Percentiles rank a stretch among this genome's conserved stretches.
Conservation (phyloP, 2,113 vertebrate genomes). For the Lipophrys pholis region DNA sequence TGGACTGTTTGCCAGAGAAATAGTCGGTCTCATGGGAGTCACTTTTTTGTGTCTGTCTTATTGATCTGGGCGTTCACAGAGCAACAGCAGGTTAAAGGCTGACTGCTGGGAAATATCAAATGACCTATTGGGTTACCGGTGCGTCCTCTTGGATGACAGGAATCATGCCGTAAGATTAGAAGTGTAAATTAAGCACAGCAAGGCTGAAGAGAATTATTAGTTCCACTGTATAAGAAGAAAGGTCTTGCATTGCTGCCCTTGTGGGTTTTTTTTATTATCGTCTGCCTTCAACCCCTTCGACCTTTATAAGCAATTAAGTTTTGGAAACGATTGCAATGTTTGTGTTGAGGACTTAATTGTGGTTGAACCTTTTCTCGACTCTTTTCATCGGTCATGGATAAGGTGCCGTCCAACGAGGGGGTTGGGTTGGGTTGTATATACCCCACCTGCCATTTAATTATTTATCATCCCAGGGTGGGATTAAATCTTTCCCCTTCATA, state of each 20-base stretch:
- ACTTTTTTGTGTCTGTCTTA: slow-evolving; percentile 22
- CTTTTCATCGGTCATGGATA: too few relatives aligned
- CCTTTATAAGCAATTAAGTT: neutral
- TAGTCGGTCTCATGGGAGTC: slow-evolving; percentile 5
- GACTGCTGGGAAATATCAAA: slow-evolving; percentile 7
- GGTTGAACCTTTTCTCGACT: too few relatives aligned
- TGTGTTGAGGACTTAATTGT: too few relatives aligned
- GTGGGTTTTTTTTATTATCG: slow-evolving; percentile 28
- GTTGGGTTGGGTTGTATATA: too few relatives aligned
- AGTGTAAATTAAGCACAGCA: slow-evolving; percentile 4
- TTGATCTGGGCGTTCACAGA: slow-evolving; percentile 36
- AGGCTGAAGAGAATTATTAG: slow-evolving; percentile 19
- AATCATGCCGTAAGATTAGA: slow-evolving; percentile 3
- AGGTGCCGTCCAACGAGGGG: too few relatives aligned
- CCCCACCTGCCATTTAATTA: too few relatives aligned
- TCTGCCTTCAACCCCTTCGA: neutral
- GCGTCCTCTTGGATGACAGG: neutral
- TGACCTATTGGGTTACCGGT: slow-evolving; percentile 12
- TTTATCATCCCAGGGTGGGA: too few relatives aligned
- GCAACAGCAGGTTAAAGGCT: slow-evolving; percentile 41
- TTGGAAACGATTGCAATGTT: too few relatives aligned
- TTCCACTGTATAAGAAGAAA: slow-evolving; percentile 9
- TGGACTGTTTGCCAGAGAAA: slow-evolving; percentile 1
- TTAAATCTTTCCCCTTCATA: too few relatives aligned
- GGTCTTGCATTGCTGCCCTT: slow-evolving; percentile 12